Base-by-base conservation (phyloP, 2,888 invertebrate species). In the Scrobipalpa costella region DNA sequence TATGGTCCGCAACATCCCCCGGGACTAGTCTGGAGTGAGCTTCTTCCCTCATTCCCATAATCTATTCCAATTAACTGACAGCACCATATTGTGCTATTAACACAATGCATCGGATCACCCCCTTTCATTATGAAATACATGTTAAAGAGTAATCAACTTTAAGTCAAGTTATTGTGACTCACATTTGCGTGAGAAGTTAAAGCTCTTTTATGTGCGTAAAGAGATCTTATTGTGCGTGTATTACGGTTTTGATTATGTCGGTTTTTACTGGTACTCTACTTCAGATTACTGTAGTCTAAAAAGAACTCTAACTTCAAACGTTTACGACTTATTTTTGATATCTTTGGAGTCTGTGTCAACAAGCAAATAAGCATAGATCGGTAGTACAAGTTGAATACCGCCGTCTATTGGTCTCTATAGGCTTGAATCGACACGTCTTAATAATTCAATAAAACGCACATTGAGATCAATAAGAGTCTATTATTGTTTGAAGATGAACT, bases 31-130 rank as follows among this genome's bases (percentile, higher is more conserved):
- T 75, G 74, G 79, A 75, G 77, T 78, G 74, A 74, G 79, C 81
- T 79, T 79, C 81, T 84, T 86, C 86, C 83, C 86, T 86, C 78
- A 86, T 90, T 91, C 91, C 90, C 90, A 91, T 90, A 90, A 91
- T 91, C 91, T 91, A 91, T 91, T 90, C 90, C 90, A 91, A 91
- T 91, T 90, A 91, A 91, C 88, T 91, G 91, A 91, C 91, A 91
- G 90, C 83, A 80, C 84, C 91, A 90, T 91, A 90, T 90, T 90
- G 90, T 90, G 81, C 85, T 88, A 89, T 84, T 88, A 91, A 88
- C 87, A 91, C 90, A 90, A 90, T 88, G 77, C 83, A 76, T 80
- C 75, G 68, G 73, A 55, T 55, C 55, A 55, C 75, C 77, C 86
- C 85, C 79, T 81, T 72, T 70, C 72, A 75, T 75, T 76, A 71